Evolutionary conservation across 2,888 invertebrate species (phyloP), one percentile per base, ranked within the genome.

Genomic region (Octodonta nipae): DNA sequence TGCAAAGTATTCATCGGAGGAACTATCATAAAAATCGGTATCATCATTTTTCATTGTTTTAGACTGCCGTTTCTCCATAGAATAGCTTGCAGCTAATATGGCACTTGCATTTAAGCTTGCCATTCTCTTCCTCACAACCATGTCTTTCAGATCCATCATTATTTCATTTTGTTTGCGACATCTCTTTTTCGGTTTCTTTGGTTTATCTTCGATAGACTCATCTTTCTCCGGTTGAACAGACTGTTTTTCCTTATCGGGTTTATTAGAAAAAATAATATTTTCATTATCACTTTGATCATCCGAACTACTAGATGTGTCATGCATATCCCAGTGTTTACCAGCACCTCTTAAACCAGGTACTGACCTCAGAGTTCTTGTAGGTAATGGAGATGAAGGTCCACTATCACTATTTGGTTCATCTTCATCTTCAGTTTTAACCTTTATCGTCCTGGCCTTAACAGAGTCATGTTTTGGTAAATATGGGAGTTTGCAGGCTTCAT

Each of bases 41-140:
- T 70, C 70, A 45, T 68, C 68, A 37, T 61, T 70, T 22, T 70
- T 70, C 47, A 69, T 71, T 0, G 70, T 68, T 20, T 71, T 71
- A 30, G 70, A 66, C 1, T 48, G 34, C 15, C 64, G 60, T 52
- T 78, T 84, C 56, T 86, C 85, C 25, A 66, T 63, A 2, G 71
- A 71, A 51, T 88, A 88, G 43, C 85, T 86, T 12, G 88, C 88
- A 0, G 87, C 86, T 43, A 89, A 67, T 50, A 89, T 88, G 12
- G 89, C 89, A 17, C 83, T 80, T 8, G 89, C 89, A 58, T 89
- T 89, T 15, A 89, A 64, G 55, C 86, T 86, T 12, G 89, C 89
- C 87, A 89, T 87, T 15, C 89, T 72, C 56, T 88, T 89, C 45
- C 82, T 73, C 10, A 87, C 86, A 4, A 87, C 78, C 75, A 86